These are phyloP conservation scores for Agrenia bidenticulata DNA, from an alignment of 2,888 invertebrate species.

Conservation along the genomic window DNA sequence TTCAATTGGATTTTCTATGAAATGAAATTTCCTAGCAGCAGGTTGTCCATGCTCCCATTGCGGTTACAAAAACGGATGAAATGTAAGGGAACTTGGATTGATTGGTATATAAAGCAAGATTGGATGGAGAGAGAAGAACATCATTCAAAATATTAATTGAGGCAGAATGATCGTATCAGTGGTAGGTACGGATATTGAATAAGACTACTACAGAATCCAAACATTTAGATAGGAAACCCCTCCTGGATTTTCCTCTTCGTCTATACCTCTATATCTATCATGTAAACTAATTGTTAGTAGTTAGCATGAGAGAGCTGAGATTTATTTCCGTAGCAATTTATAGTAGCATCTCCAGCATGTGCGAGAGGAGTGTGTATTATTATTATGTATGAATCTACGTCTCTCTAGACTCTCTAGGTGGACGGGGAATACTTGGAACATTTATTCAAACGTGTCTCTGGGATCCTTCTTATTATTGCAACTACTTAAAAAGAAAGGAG, in stretches of 20 bases:
- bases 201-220: neutral
- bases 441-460: conserved; percentile 1
- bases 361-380: too few species aligned
- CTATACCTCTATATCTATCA: too few species aligned
- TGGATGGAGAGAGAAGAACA: conserved; percentile 1
- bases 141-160: conserved; percentile 50
- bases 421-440: too few species aligned
- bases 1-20: too few species aligned
- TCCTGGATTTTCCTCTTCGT: neutral
- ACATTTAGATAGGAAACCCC: conserved; percentile 1
- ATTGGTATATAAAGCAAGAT: neutral
- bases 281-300: too few species aligned
- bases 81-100: too few species aligned
- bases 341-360: neutral
- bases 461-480: conserved; percentile 1
- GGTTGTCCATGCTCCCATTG: conserved; percentile 17
- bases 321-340: too few species aligned
- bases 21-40: conserved; percentile 14
- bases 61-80: too few species aligned
- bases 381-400: neutral
- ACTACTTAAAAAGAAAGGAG: conserved; percentile 6
- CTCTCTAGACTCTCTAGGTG: neutral
- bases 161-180: conserved; percentile 51
- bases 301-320: too few species aligned
- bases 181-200: neutral